Conservation (phyloP, 2,888 invertebrate genomes). For the Diachrysia chrysitis region DNA sequence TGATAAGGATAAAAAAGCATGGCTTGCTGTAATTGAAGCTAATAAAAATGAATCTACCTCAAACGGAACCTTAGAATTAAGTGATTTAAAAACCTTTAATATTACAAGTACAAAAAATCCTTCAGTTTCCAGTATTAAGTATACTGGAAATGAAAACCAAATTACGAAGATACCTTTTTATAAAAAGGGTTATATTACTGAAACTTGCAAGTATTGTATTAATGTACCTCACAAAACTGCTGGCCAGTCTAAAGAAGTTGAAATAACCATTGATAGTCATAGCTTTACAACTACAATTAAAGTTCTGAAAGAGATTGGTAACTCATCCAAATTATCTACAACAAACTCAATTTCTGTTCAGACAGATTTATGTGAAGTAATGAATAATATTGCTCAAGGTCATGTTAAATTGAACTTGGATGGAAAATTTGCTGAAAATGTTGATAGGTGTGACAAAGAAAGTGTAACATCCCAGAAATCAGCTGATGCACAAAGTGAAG, state of each 20-base stretch:
- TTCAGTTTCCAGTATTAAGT: slow-evolving; percentile 2
- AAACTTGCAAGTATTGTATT: slow-evolving; percentile 66
- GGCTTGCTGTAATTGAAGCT: slow-evolving; percentile 73
- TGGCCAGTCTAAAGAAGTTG: slow-evolving; percentile 61
- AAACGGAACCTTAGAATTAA: slow-evolving; percentile 37
- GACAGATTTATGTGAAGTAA: slow-evolving; percentile 64
- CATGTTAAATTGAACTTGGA: neutral
- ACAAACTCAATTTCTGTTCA: slow-evolving; percentile 66
- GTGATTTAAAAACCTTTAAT: slow-evolving; percentile 20
- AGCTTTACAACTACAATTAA: slow-evolving; percentile 68
- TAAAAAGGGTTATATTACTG: slow-evolving; percentile 69
- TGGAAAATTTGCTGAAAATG: slow-evolving; percentile 7
- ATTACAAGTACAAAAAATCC: slow-evolving; percentile 16
- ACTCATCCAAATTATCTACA: slow-evolving; percentile 35
- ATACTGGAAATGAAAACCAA: slow-evolving; percentile 18
- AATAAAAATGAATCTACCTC: slow-evolving; percentile 60
- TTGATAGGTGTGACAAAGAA: slow-evolving; percentile 12
- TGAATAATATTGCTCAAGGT: slow-evolving; percentile 5
- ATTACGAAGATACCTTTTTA: slow-evolving; percentile 73
- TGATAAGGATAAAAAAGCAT: slow-evolving; percentile 80
- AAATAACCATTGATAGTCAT: slow-evolving; percentile 71
- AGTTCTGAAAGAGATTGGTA: slow-evolving; percentile 60
- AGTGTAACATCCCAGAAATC: slow-evolving; percentile 10
- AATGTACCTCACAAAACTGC: slow-evolving; percentile 23
- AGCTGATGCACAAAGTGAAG: slow-evolving; percentile 53